Evolutionary conservation across 1,140 invertebrate species (phyloP).

Genomic region (Coelopa frigida): DNA sequence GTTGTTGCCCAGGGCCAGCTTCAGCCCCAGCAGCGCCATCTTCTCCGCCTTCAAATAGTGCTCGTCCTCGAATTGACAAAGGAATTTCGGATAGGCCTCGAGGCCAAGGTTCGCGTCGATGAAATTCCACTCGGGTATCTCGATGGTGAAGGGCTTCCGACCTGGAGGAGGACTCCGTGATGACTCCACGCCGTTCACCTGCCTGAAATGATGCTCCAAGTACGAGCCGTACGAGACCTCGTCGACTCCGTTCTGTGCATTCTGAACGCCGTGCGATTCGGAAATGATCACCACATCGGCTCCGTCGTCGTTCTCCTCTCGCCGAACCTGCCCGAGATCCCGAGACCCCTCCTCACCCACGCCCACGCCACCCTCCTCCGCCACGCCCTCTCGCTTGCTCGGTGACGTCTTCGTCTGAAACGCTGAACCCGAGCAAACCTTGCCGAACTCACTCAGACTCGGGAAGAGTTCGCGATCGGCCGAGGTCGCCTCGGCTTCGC

Average conservation of each 20-base stretch:
- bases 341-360: too few relatives aligned
- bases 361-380: too few relatives aligned
- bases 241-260: not conserved
- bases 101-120: not conserved
- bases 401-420: too few relatives aligned
- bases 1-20: conserved; percentile 13
- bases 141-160: not conserved
- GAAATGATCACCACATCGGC: conserved; percentile 11
- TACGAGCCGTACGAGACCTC: conserved; percentile 7
- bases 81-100: conserved; percentile 6
- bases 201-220: conserved; percentile 1
- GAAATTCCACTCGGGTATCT: conserved; percentile 16
- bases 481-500: conserved; percentile 1
- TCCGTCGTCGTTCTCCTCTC: conserved; percentile 4
- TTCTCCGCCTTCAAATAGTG: conserved; percentile 14
- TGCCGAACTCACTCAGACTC: conserved; percentile 3
- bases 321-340: too few relatives aligned
- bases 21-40: conserved; percentile 12
- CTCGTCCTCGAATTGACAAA: conserved; percentile 15
- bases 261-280: not conserved
- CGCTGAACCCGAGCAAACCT: too few relatives aligned
- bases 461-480: too few relatives aligned
- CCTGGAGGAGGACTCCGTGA: not conserved
- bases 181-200: not conserved
- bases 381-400: too few relatives aligned